Evolutionary conservation across 2,888 invertebrate species (phyloP).

Genomic region (Baccha elongata): DNA sequence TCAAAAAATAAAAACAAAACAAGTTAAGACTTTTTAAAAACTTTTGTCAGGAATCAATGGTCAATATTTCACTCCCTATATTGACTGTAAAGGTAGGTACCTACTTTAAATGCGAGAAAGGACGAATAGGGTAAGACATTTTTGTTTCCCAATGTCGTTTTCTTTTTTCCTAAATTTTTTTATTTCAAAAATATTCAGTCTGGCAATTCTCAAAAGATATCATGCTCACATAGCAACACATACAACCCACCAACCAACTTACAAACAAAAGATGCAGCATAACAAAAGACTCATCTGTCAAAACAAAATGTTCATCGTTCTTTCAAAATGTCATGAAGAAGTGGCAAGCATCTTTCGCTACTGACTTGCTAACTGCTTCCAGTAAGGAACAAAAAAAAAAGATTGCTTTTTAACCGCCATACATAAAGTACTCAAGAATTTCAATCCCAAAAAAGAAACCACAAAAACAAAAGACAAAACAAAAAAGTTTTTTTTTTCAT

Average conservation of each 20-base stretch:
- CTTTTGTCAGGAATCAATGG: too few species aligned
- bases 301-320: slow-evolving; percentile 41
- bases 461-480: slow-evolving; percentile 10
- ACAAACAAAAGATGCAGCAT: slow-evolving; percentile 9
- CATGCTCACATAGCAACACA: background rate
- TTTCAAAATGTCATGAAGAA: slow-evolving; percentile 54
- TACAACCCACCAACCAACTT: background rate
- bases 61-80: too few species aligned
- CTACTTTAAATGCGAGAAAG: too few species aligned
- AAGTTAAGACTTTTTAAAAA: too few species aligned
- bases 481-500: slow-evolving; percentile 11
- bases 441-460: slow-evolving; percentile 14
- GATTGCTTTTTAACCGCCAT: background rate
- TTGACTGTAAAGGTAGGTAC: too few species aligned
- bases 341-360: slow-evolving; percentile 27
- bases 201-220: background rate
- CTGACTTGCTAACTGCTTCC: slow-evolving; percentile 32
- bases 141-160: background rate
- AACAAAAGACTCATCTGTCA: slow-evolving; percentile 39
- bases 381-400: background rate
- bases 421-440: background rate
- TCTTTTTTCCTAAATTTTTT: background rate
- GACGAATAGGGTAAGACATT: too few species aligned
- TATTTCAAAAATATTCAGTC: background rate
- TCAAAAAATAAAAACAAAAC: too few species aligned